Evolutionary conservation across 2,113 vertebrate species (phyloP).

Genomic region (Hyla sarda): DNA sequence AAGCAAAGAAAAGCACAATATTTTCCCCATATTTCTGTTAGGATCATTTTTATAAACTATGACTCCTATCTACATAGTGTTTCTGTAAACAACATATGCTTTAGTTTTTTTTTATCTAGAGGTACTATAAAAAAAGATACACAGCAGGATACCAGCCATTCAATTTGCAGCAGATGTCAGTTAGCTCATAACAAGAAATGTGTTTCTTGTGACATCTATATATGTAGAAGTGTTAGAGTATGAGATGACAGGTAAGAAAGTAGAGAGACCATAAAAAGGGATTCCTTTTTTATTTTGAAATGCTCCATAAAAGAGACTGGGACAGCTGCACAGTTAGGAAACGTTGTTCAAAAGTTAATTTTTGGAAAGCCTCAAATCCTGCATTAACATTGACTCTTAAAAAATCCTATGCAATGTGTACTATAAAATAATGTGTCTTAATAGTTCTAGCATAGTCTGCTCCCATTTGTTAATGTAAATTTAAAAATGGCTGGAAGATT

Average conservation of each 20-base stretch:
- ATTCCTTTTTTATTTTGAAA: not conserved
- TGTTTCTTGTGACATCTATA: conserved; percentile 24
- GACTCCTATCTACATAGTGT: not conserved
- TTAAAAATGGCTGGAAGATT: too few species aligned
- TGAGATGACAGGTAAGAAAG: conserved; percentile 5
- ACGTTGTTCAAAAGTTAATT: not conserved
- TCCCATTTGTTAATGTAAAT: too few species aligned
- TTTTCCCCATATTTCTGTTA: not conserved
- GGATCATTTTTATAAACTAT: not conserved
- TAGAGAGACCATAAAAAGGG: conserved; percentile 16
- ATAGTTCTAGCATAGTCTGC: too few species aligned
- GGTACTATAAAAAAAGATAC: not conserved
- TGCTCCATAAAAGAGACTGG: not conserved
- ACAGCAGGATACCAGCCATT: not conserved
- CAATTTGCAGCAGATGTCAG: conserved; percentile 29
- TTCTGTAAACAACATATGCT: not conserved
- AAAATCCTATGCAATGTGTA: too few species aligned
- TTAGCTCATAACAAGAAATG: conserved; percentile 27
- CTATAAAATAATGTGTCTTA: too few species aligned
- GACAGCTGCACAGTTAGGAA: not conserved
- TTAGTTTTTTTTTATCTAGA: conserved; percentile 10
- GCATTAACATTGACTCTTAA: not conserved
- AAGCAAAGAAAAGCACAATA: not conserved
- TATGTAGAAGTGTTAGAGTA: conserved; percentile 18
- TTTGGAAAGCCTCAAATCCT: not conserved